Conservation (phyloP, 2,888 invertebrate genomes). For the Chelonus formosanus region DNA sequence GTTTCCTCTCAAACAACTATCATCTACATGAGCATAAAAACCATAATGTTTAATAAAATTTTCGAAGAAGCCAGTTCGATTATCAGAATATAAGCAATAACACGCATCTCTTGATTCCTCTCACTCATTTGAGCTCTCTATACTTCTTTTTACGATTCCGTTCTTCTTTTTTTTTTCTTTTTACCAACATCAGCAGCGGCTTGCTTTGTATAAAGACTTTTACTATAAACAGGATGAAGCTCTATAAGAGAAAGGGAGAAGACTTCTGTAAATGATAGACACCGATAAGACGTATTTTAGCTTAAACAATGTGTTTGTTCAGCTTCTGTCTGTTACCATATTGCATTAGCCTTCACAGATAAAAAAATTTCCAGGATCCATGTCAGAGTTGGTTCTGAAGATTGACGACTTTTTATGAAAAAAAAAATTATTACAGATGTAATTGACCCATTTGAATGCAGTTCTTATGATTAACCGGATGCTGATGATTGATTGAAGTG, state of each 20-base stretch:
- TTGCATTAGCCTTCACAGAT: slow-evolving; percentile 19
- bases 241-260: background rate
- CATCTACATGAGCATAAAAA: too few species aligned
- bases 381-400: background rate
- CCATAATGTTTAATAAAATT: too few species aligned
- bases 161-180: too few species aligned
- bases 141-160: too few species aligned
- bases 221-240: slow-evolving; percentile 41
- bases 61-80: too few species aligned
- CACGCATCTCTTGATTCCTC: too few species aligned
- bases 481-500: background rate
- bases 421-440: slow-evolving; percentile 3
- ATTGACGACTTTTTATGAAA: slow-evolving; percentile 7
- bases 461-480: background rate
- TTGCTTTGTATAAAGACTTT: slow-evolving; percentile 33
- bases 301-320: slow-evolving; percentile 41
- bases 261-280: slow-evolving; percentile 1
- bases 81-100: too few species aligned
- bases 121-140: too few species aligned
- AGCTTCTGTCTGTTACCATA: slow-evolving; percentile 28
- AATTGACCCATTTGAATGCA: slow-evolving; percentile 11
- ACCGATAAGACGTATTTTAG: slow-evolving; percentile 35
- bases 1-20: too few species aligned
- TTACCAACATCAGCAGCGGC: background rate
- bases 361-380: slow-evolving; percentile 1